Evolutionary conservation across 2,113 vertebrate species (phyloP), one percentile per base, ranked within the genome.

Genomic region (Oreochromis niloticus): DNA sequence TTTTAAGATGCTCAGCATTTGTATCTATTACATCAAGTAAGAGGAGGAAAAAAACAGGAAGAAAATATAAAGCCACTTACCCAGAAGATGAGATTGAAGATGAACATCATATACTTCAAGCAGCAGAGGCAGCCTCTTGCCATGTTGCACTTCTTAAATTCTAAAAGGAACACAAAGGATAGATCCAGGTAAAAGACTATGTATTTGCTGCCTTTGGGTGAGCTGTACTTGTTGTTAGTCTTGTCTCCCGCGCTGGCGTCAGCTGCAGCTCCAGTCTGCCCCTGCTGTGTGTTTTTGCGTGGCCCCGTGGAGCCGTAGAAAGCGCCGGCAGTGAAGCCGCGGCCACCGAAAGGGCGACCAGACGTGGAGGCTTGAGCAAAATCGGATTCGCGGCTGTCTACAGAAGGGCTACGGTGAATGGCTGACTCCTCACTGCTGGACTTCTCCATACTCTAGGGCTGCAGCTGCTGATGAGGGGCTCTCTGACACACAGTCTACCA

Each of bases 131-230:
- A 99, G 96, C 98, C 98, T 93, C 98, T 96, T 90, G 98, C 98
- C 99, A 99, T 99, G 98, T 98, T 99, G 98, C 97, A 99, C 98
- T 98, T 99, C 97, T 99, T 99, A 97, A 99, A 99, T 96, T 99
- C 99, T 99, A 99, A 96, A 96, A 99, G 98, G 97, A 99, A 99
- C 97, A 99, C 98, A 99, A 99, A 99, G 91, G 99, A 99, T 97
- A 99, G 97, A 97, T 99, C 99, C 98, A 99, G 97, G 96, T 99
- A 99, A 99, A 99, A 99, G 92, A 99, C 99, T 91, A 99, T 97
- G 94, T 99, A 99, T 96, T 99, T 99, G 98, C 98, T 98, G 96
- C 98, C 97, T 95, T 97, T 98, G 91, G 98, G 97, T 1, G 97
- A 97, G 95, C 95, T 96, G 96, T 96, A 97, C 95, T 98, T 98